These are phyloP conservation scores for Borostomias antarcticus DNA, from an alignment of 2,797 vertebrate species.

Conservation along the genomic window DNA sequence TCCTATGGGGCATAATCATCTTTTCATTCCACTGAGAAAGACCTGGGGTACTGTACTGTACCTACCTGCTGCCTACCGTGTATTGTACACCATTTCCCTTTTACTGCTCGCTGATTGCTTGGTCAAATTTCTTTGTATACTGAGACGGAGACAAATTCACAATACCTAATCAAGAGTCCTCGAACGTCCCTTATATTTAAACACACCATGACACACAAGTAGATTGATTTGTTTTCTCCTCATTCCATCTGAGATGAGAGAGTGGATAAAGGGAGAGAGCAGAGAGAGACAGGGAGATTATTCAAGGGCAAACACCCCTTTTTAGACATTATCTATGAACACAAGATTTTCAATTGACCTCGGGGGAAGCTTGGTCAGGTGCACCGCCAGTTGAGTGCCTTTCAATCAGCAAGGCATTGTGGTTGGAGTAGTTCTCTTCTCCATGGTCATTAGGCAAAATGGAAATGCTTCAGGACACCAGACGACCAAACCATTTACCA, in stretches of 20 bases:
- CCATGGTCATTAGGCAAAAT: constrained; percentile 62
- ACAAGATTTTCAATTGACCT: constrained; percentile 55
- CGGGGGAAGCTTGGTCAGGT: constrained; percentile 27
- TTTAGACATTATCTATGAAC: constrained; percentile 43
- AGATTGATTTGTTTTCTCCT: constrained; percentile 33
- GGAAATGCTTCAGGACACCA: constrained; percentile 43
- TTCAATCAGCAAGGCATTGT: constrained; percentile 75
- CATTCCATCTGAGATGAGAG: constrained; percentile 12
- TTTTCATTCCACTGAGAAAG: constrained; percentile 21
- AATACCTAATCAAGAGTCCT: constrained; percentile 35
- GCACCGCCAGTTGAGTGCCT: constrained; percentile 45
- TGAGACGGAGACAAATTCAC: constrained; percentile 10
- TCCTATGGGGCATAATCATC: constrained; percentile 31
- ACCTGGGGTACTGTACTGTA: background rate
- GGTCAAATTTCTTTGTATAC: background rate
- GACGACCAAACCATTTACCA: background rate
- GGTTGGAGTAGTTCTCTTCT: constrained; percentile 58
- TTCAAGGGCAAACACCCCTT: constrained; percentile 40
- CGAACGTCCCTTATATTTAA: constrained; percentile 40
- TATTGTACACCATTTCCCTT: too few species aligned
- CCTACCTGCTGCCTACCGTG: background rate
- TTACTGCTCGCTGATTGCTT: too few species aligned
- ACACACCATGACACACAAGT: constrained; percentile 37
- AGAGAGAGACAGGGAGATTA: constrained; percentile 6
- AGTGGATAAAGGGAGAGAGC: constrained; percentile 21